Percentiles rank a stretch among this genome's conserved stretches.
phyloP scores from a whole-genome alignment of 1,140 invertebrate genomes.

The Hesperophylax magnus region DNA sequence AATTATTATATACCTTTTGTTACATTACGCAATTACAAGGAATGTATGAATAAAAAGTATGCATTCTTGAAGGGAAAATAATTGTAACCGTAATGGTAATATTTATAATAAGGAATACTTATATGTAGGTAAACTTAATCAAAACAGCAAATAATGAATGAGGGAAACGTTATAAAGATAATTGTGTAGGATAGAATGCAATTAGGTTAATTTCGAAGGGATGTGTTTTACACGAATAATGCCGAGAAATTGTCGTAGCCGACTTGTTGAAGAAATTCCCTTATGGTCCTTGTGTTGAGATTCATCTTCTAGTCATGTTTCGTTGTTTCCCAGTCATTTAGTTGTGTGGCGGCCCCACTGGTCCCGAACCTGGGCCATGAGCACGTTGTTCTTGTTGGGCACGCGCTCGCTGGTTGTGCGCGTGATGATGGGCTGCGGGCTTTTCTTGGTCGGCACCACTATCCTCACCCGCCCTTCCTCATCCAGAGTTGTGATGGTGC shows the following conservation, averaged over 20 bases:
- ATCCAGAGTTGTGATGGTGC: constrained; percentile 73
- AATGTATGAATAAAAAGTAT: no score
- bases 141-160: no score
- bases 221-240: constrained; percentile 12
- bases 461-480: constrained; percentile 71
- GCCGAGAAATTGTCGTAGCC: background rate
- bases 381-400: constrained; percentile 84
- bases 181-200: no score
- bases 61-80: no score
- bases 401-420: constrained; percentile 88
- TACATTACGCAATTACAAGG: no score
- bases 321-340: constrained; percentile 72
- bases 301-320: background rate
- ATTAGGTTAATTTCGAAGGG: constrained; percentile 6
- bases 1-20: no score
- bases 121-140: no score
- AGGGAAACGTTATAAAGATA: no score
- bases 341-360: constrained; percentile 90
- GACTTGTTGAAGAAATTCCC: background rate
- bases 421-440: constrained; percentile 76
- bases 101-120: no score
- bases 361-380: constrained; percentile 85
- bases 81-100: no score
- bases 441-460: constrained; percentile 70
- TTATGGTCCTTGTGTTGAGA: background rate